These are phyloP conservation scores for Sericinus montela DNA, from an alignment of 2,888 invertebrate species.

Conservation along the genomic window DNA sequence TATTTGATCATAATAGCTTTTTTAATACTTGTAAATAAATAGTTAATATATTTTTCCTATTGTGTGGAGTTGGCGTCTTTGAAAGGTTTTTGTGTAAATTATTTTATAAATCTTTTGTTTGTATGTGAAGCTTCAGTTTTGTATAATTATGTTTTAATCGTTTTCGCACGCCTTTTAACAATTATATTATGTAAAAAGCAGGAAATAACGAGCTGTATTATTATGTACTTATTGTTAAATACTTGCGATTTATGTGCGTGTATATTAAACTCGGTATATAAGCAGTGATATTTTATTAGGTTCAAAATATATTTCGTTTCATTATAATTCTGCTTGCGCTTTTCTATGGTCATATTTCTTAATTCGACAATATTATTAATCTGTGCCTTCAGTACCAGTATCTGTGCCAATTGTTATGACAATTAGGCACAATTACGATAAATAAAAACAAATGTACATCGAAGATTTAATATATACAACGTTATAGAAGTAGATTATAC, in stretches of 20 bases:
- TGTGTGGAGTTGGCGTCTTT: constrained; percentile 25
- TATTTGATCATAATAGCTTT: too few species aligned
- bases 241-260: constrained; percentile 23
- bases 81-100: constrained; percentile 56
- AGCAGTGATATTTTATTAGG: constrained; percentile 15
- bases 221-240: constrained; percentile 36
- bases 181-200: constrained; percentile 32
- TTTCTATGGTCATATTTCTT: constrained; percentile 1
- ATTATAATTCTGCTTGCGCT: not conserved
- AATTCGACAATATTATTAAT: constrained; percentile 2
- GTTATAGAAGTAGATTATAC: too few species aligned
- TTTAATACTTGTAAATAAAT: constrained; percentile 2
- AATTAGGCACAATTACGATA: too few species aligned
- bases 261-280: constrained; percentile 20
- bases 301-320: constrained; percentile 6
- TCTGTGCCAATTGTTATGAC: too few species aligned
- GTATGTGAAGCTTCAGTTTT: constrained; percentile 58
- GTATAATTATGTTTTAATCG: constrained; percentile 39
- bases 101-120: constrained; percentile 35
- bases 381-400: constrained; percentile 15
- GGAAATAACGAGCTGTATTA: constrained; percentile 32
- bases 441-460: too few species aligned
- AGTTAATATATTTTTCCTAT: constrained; percentile 2
- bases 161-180: constrained; percentile 39
- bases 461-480: too few species aligned